Conservation (phyloP, 2,888 invertebrate genomes). For the Asteroscopus sphinx region DNA sequence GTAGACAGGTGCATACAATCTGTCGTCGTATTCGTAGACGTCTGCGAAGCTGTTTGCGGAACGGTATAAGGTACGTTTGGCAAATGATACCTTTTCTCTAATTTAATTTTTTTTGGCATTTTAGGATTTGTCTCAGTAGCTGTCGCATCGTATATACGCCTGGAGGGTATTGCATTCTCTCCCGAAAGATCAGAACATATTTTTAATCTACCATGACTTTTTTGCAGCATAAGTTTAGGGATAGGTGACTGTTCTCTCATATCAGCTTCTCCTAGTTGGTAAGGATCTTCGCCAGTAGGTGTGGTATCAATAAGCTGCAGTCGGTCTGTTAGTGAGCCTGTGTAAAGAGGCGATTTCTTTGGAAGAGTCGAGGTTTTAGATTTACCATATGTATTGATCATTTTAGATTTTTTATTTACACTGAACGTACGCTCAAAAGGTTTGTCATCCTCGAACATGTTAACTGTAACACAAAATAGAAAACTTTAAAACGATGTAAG, state of each 20-base stretch:
- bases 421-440: constrained; percentile 66
- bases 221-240: constrained; percentile 84
- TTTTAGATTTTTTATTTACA: constrained; percentile 79
- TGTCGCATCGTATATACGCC: constrained; percentile 72
- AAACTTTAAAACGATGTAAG: not conserved
- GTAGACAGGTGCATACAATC: constrained; percentile 29
- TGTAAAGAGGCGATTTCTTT: constrained; percentile 71
- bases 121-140: constrained; percentile 61
- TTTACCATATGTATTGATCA: constrained; percentile 80
- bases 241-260: constrained; percentile 86
- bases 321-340: constrained; percentile 80
- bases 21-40: constrained; percentile 21
- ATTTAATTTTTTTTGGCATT: constrained; percentile 55
- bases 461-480: constrained; percentile 61
- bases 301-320: constrained; percentile 83
- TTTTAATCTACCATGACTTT: constrained; percentile 76
- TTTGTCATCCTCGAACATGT: constrained; percentile 69
- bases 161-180: constrained; percentile 54
- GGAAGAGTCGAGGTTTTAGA: constrained; percentile 61
- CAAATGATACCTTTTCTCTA: constrained; percentile 64
- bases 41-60: constrained; percentile 37
- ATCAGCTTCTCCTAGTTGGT: constrained; percentile 84
- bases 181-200: constrained; percentile 66
- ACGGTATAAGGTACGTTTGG: constrained; percentile 59
- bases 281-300: constrained; percentile 84